phyloP scores from a whole-genome alignment of 1,140 invertebrate species.

The Microplitis mediator region DNA sequence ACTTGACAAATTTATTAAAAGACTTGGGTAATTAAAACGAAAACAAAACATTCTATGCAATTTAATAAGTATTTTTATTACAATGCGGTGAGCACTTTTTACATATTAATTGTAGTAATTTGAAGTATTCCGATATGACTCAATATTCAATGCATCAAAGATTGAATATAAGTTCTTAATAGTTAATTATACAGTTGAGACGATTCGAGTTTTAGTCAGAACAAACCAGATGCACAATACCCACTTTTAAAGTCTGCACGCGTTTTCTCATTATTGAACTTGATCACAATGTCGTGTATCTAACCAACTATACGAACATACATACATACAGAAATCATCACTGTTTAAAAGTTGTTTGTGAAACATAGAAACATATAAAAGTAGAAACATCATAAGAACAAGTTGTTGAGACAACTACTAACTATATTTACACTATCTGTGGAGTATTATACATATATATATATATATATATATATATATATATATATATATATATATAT shows the following conservation, averaged over 20 bases:
- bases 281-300: not conserved
- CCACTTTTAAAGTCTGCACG: slow-evolving; percentile 17
- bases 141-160: too few species aligned
- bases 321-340: too few species aligned
- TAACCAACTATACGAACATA: not conserved
- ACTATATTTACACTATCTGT: slow-evolving; percentile 19
- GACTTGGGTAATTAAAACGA: too few species aligned
- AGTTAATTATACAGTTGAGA: not conserved
- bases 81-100: too few species aligned
- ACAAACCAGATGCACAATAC: not conserved
- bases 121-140: too few species aligned
- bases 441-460: not conserved
- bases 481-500: too few species aligned
- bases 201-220: not conserved
- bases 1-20: too few species aligned
- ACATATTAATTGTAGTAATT: too few species aligned
- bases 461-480: too few species aligned
- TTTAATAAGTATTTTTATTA: too few species aligned
- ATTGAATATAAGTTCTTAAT: too few species aligned
- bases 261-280: slow-evolving; percentile 19
- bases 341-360: not conserved
- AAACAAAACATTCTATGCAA: too few species aligned
- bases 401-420: not conserved
- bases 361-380: not conserved
- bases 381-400: slow-evolving; percentile 14